Evolutionary conservation across 30 jellyfish, hydroid and myxozoan species (phyloP).

Genomic region (Phacellophora camtschatica): DNA sequence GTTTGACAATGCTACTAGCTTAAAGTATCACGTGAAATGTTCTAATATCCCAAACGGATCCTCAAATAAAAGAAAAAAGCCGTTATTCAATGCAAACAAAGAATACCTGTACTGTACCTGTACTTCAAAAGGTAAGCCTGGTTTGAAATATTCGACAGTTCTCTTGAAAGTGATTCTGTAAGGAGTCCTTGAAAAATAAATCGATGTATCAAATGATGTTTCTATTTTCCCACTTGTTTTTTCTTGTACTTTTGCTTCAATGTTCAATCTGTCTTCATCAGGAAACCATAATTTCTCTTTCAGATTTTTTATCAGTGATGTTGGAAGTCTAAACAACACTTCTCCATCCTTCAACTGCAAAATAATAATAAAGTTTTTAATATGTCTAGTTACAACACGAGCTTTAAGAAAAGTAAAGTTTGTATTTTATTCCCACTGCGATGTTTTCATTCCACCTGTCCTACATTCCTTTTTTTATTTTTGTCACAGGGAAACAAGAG

Average conservation of each 20-base stretch:
- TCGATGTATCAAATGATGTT: constrained; percentile 45
- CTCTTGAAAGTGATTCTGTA: constrained; percentile 32
- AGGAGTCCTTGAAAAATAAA: constrained; percentile 39
- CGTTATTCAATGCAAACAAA: neutral
- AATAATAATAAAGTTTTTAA: neutral
- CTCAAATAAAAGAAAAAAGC: too few species aligned
- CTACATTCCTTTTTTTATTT: too few species aligned
- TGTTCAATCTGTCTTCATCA: constrained; percentile 45
- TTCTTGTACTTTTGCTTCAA: constrained; percentile 38
- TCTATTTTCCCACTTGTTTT: constrained; percentile 41
- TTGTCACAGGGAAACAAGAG: too few species aligned
- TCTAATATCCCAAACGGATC: too few species aligned
- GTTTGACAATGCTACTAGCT: too few species aligned
- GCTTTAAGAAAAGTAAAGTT: too few species aligned
- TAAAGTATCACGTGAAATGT: too few species aligned
- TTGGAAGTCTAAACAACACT: neutral
- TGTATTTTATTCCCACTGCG: too few species aligned
- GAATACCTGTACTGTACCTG: constrained; percentile 2
- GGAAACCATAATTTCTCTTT: constrained; percentile 41
- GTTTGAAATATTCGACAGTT: constrained; percentile 29
- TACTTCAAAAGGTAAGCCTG: constrained; percentile 54
- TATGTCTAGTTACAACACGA: too few species aligned
- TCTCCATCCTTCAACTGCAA: constrained; percentile 6
- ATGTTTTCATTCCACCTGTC: too few species aligned
- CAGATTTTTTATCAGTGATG: neutral